These are phyloP conservation scores for Gallinago jamesoni DNA, from an alignment of 2,113 vertebrate species.

Conservation along the genomic window DNA sequence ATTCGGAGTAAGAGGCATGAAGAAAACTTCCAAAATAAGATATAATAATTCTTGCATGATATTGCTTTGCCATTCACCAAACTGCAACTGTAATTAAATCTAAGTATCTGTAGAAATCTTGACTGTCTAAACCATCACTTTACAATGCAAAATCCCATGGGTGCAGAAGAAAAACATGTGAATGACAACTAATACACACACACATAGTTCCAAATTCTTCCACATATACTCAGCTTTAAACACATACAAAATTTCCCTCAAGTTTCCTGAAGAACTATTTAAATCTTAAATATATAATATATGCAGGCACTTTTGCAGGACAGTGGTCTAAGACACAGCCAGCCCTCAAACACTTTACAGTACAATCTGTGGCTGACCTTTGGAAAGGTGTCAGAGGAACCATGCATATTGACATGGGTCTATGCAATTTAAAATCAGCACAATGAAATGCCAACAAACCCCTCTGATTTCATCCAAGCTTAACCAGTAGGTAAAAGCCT, in stretches of 20 bases:
- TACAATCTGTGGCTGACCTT: background rate
- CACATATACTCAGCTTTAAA: background rate
- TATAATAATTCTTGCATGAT: background rate
- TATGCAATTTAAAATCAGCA: background rate
- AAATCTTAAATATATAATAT: background rate
- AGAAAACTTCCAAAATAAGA: background rate
- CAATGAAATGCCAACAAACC: background rate
- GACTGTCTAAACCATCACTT: background rate
- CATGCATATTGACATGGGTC: rapidly evolving
- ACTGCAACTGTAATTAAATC: background rate
- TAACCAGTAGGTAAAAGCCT: background rate
- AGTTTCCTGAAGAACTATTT: background rate
- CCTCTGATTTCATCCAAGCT: background rate
- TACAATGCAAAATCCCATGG: background rate
- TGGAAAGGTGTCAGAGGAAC: background rate
- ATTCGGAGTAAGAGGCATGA: background rate
- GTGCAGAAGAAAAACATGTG: background rate
- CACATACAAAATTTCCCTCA: background rate
- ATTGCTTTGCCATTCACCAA: background rate
- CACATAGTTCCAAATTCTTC: background rate
- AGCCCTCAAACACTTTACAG: background rate
- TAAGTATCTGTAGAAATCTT: background rate
- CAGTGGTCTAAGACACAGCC: background rate
- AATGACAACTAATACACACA: background rate
- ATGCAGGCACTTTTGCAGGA: background rate